A percentile compares a stretch with the other conserved stretches of the same genome.
phyloP scores from a whole-genome alignment of 2,888 invertebrate species.

The Epinotia nisella region DNA sequence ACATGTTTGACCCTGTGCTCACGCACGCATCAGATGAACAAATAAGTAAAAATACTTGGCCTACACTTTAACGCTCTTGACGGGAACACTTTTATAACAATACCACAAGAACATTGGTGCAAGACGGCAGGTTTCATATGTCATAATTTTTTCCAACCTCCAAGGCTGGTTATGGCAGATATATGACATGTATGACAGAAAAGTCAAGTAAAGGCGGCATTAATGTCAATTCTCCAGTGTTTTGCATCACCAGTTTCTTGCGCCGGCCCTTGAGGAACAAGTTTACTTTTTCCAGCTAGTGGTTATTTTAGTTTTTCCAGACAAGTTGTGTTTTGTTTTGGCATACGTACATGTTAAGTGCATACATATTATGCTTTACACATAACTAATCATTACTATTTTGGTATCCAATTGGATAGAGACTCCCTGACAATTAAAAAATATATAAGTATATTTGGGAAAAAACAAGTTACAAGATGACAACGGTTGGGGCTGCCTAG shows the following conservation, averaged over 20 bases:
- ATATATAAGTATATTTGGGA: no score
- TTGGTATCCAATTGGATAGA: neutral
- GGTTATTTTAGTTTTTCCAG: neutral
- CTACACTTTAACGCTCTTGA: neutral
- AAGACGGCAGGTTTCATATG: slow-evolving; percentile 1
- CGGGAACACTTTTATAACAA: neutral
- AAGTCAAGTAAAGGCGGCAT: neutral
- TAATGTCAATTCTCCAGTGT: neutral
- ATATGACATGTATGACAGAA: neutral
- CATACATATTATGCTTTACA: neutral
- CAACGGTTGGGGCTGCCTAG: no score
- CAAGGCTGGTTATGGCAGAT: neutral
- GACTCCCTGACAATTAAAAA: neutral
- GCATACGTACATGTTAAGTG: neutral
- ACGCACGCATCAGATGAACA: neutral
- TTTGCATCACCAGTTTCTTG: slow-evolving; percentile 1
- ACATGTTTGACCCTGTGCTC: no score
- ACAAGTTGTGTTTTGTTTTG: neutral
- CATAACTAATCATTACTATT: neutral
- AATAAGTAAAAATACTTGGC: neutral
- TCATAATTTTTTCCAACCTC: slow-evolving; percentile 7
- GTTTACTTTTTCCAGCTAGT: neutral
- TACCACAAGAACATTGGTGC: neutral
- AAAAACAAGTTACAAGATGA: no score
- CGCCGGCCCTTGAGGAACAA: neutral